These are phyloP conservation scores for Onchidella celtica DNA, from an alignment of 2,888 invertebrate genomes.

Conservation along the genomic window DNA sequence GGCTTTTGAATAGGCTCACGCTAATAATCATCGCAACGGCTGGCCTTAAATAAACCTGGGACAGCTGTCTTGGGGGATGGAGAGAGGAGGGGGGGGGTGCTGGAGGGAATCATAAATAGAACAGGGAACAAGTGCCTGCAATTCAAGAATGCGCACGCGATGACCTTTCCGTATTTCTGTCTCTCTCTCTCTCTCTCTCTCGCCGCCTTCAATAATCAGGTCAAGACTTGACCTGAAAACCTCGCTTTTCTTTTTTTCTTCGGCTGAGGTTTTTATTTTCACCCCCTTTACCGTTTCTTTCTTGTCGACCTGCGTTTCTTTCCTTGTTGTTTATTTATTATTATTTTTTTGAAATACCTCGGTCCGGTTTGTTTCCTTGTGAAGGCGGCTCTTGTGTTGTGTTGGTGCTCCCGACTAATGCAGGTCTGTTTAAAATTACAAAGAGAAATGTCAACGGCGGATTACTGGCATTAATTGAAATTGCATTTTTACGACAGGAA, in stretches of 20 bases:
- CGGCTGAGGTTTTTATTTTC: background rate
- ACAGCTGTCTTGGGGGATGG: constrained; percentile 30
- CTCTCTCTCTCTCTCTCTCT: background rate
- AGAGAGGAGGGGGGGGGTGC: too few species aligned
- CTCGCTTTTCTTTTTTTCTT: background rate
- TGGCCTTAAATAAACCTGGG: constrained; percentile 30
- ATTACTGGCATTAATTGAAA: background rate
- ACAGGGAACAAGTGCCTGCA: constrained; percentile 32
- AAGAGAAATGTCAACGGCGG: background rate
- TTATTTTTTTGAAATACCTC: background rate
- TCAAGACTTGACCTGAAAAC: constrained; percentile 38
- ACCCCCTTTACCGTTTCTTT: background rate
- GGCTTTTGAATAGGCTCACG: constrained; percentile 26
- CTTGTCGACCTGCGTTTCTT: background rate
- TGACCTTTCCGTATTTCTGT: constrained; percentile 25
- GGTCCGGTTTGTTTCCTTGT: background rate
- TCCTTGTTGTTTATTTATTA: background rate
- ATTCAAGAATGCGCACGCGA: constrained; percentile 39
- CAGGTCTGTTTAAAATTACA: background rate
- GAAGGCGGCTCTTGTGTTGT: too few species aligned
- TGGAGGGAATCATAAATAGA: constrained; percentile 40
- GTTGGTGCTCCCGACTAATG: too few species aligned
- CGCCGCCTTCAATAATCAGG: constrained; percentile 16
- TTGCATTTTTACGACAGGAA: background rate
- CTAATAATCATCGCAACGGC: constrained; percentile 31